phyloP scores from a whole-genome alignment of 30 jellyfish, hydroid and myxozoan genomes.

The Mastigias papua region DNA sequence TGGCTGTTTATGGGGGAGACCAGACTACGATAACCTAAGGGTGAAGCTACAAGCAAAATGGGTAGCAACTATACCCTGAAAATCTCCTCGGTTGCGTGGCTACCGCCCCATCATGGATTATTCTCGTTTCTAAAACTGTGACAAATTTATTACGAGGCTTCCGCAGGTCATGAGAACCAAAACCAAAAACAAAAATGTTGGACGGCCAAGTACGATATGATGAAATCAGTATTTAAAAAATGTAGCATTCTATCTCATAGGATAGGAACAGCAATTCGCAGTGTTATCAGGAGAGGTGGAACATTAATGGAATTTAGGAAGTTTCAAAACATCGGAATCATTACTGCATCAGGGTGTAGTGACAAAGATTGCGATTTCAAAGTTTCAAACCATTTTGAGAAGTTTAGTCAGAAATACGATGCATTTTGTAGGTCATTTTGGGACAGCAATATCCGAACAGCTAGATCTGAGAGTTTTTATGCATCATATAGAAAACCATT shows the following conservation, averaged over 20 bases:
- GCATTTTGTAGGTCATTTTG: constrained; percentile 64
- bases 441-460: constrained; percentile 37
- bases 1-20: no score
- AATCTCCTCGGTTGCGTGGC: no score
- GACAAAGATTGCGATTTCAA: constrained; percentile 58
- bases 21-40: no score
- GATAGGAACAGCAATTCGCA: neutral
- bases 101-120: no score
- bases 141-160: no score
- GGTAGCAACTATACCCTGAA: no score
- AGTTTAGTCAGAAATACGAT: constrained; percentile 51
- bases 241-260: neutral
- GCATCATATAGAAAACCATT: constrained; percentile 57
- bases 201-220: no score
- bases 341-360: constrained; percentile 9
- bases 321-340: constrained; percentile 18
- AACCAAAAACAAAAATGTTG: no score
- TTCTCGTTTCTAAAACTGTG: no score
- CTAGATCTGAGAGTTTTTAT: constrained; percentile 48
- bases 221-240: no score
- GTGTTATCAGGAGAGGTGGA: neutral
- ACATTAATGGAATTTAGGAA: neutral
- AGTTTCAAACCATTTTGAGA: constrained; percentile 10
- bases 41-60: no score
- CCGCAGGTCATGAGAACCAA: no score